Conservation (phyloP, 2,113 vertebrate species). For the Misgurnus mizolepis region DNA sequence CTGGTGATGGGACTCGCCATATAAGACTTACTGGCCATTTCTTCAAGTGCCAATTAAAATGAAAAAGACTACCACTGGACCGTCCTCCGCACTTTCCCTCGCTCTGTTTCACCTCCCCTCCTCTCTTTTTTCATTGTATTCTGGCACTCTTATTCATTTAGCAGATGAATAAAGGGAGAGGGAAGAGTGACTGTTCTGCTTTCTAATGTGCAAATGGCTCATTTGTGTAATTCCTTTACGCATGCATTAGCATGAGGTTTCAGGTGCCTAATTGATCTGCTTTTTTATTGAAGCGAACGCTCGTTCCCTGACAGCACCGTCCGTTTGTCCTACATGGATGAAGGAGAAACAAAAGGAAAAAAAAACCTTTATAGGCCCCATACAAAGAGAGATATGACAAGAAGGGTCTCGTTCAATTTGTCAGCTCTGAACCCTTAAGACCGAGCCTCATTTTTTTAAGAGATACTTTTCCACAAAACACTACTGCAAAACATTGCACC, state of each 20-base stretch:
- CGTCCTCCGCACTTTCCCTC: background rate
- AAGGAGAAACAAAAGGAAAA: background rate
- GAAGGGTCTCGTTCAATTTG: conserved; percentile 58
- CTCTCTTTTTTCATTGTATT: background rate
- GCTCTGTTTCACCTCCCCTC: background rate
- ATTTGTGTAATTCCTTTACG: conserved; percentile 42
- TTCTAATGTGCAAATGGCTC: conserved; percentile 36
- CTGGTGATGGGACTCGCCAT: background rate
- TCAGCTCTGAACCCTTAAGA: conserved; percentile 43
- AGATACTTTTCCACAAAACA: conserved; percentile 32
- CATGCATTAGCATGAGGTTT: conserved; percentile 17
- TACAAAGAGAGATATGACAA: conserved; percentile 53
- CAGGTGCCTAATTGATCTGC: conserved; percentile 30
- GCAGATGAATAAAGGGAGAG: background rate
- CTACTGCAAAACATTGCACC: background rate
- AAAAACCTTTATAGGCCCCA: conserved; percentile 3
- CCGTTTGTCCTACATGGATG: background rate
- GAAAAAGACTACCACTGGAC: background rate
- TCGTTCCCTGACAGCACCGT: background rate
- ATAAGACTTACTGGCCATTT: conserved; percentile 16
- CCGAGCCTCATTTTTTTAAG: conserved; percentile 37
- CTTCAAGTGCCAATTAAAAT: conserved; percentile 48
- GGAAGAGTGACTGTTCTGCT: conserved; percentile 2
- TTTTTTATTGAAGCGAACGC: background rate
- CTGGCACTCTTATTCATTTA: conserved; percentile 23